Evolutionary conservation across 2,797 vertebrate genomes (phyloP).

Genomic region (Melanotaenia nigrans): DNA sequence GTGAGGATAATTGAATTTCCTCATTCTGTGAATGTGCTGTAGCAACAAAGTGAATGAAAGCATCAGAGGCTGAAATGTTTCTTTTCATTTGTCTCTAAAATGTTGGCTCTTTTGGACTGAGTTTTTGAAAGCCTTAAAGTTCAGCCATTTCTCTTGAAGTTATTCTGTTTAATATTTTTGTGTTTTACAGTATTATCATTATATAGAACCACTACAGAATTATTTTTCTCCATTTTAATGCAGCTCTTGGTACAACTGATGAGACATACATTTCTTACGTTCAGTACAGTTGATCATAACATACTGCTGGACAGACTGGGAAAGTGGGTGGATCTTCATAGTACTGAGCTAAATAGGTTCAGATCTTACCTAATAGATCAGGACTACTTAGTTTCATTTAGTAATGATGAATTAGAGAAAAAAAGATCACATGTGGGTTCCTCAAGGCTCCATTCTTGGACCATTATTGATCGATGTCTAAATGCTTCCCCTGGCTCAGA

Average conservation of each 20-base stretch:
- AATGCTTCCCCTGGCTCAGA: too few species aligned
- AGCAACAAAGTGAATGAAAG: background rate
- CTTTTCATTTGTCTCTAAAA: background rate
- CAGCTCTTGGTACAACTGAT: background rate
- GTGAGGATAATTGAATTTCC: slow-evolving; percentile 10
- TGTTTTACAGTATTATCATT: background rate
- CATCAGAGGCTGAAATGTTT: background rate
- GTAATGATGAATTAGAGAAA: too few species aligned
- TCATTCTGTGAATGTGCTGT: slow-evolving; percentile 71
- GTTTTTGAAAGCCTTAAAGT: background rate
- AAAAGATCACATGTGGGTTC: too few species aligned
- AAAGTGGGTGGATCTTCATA: too few species aligned
- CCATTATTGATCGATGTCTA: too few species aligned
- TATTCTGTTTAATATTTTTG: background rate
- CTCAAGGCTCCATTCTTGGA: too few species aligned
- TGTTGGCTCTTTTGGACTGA: background rate
- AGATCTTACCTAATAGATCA: too few species aligned
- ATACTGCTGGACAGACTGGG: too few species aligned
- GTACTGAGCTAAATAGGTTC: too few species aligned
- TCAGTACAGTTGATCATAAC: too few species aligned
- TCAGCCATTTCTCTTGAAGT: slow-evolving; percentile 17
- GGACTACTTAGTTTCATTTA: too few species aligned
- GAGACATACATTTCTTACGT: background rate
- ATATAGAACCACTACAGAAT: background rate
- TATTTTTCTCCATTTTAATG: background rate